phyloP scores from a whole-genome alignment of 2,888 invertebrate genomes.

The Rhynchonema sp. region DNA sequence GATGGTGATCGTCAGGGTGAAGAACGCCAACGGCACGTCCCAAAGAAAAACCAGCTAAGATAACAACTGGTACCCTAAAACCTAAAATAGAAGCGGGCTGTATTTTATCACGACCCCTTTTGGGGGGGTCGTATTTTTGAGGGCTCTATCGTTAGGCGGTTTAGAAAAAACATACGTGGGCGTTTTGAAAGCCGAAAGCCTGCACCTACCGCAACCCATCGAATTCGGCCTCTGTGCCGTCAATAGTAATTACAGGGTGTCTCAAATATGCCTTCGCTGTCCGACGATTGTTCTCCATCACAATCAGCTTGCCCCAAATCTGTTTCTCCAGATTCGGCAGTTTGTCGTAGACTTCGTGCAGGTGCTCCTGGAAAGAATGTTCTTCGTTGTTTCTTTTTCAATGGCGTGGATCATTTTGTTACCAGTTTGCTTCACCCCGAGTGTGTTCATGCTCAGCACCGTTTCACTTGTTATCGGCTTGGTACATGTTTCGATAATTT shows the following conservation, averaged over 20 bases:
- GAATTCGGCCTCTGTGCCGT: slow-evolving; percentile 9
- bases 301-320: slow-evolving; percentile 11
- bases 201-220: slow-evolving; percentile 7
- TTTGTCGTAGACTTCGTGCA: slow-evolving; percentile 12
- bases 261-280: slow-evolving; percentile 10
- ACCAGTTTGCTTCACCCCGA: not conserved
- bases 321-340: slow-evolving; percentile 12
- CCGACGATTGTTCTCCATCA: slow-evolving; percentile 9
- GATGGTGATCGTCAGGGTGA: no score
- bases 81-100: no score
- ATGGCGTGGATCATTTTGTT: not conserved
- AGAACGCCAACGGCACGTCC: no score
- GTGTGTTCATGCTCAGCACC: no score
- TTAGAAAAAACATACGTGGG: not conserved
- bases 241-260: slow-evolving; percentile 8
- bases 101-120: no score
- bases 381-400: no score
- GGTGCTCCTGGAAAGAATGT: slow-evolving; percentile 11
- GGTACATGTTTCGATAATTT: not conserved
- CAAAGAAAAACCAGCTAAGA: no score
- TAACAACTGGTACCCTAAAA: no score
- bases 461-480: no score
- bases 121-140: no score
- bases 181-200: not conserved
- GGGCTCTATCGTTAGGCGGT: no score